Evolutionary conservation across 2,888 invertebrate species (phyloP), one percentile per base, ranked within the genome.

Genomic region (Oconnorella tubifera): DNA sequence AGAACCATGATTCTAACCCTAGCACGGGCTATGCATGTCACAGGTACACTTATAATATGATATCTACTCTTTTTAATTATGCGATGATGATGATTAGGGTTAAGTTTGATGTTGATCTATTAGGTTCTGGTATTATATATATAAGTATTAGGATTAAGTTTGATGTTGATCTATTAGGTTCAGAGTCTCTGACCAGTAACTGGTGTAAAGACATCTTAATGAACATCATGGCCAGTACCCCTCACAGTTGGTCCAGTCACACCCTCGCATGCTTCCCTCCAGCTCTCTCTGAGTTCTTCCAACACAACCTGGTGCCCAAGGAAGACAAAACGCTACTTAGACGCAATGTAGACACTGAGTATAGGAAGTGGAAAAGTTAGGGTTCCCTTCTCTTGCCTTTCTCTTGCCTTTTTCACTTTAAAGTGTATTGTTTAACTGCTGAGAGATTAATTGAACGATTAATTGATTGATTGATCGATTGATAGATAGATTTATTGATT

Each of bases 221-320:
- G 0, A 90, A 90, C 0, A 92, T 97, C 28, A 91, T 92, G 70
- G 91, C 92, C 72, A 91, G 91, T 79, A 97, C 96, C 0, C 95
- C 96, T 0, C 95, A 95, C 80, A 89, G 91, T 74, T 97, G 96
- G 96, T 92, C 95, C 0, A 89, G 90, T 67, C 93, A 94, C 80
- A 95, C 94, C 0, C 83, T 96, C 25, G 89, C 90, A 70, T 93
- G 93, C 78, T 96, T 97, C 79, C 97, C 97, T 0, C 88, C 89
- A 0, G 89, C 90, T 3, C 85, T 96, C 2, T 89, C 90, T 58
- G 94, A 94, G 75, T 96, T 95, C 79, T 96, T 94, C 80, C 87
- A 90, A 70, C 74, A 77, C 65, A 77, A 75, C 56, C 72, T 75
- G 1, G 68, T 76, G 25, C 74, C 73, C 1, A 68, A 72, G 31